These are phyloP conservation scores for Chloebia gouldiae DNA, from an alignment of 2,113 vertebrate species.

Conservation along the genomic window DNA sequence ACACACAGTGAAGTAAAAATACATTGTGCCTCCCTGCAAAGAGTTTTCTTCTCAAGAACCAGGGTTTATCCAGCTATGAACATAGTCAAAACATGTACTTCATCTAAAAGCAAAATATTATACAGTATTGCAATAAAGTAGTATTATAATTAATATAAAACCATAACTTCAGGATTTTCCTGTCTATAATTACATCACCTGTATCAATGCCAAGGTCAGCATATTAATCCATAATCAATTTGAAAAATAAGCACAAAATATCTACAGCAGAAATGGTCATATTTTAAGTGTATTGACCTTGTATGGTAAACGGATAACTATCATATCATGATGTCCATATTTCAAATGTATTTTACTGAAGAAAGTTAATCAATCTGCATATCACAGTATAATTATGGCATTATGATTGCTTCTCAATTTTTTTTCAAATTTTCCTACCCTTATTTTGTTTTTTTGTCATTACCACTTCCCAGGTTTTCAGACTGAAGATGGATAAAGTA, in stretches of 20 bases:
- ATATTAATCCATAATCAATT: not conserved
- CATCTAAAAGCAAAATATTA: not conserved
- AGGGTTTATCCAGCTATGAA: not conserved
- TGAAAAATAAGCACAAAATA: not conserved
- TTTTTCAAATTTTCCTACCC: not conserved
- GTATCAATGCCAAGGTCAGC: not conserved
- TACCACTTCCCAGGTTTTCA: not conserved
- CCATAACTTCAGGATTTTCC: not conserved
- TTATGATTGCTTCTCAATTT: not conserved
- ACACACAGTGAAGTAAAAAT: not conserved
- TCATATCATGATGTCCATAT: not conserved
- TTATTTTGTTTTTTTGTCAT: not conserved
- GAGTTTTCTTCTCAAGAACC: not conserved
- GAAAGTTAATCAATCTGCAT: not conserved
- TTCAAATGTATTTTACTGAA: not conserved
- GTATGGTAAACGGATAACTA: not conserved
- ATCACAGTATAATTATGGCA: not conserved
- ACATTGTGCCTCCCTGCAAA: not conserved
- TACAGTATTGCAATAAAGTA: not conserved
- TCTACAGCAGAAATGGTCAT: not conserved
- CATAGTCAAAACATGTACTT: not conserved
- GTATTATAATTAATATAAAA: not conserved
- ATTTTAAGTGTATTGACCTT: not conserved
- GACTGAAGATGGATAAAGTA: not conserved
- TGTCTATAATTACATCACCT: not conserved